phyloP scores from a whole-genome alignment of 2,797 vertebrate species.

The Urocyon cinereoargenteus region DNA sequence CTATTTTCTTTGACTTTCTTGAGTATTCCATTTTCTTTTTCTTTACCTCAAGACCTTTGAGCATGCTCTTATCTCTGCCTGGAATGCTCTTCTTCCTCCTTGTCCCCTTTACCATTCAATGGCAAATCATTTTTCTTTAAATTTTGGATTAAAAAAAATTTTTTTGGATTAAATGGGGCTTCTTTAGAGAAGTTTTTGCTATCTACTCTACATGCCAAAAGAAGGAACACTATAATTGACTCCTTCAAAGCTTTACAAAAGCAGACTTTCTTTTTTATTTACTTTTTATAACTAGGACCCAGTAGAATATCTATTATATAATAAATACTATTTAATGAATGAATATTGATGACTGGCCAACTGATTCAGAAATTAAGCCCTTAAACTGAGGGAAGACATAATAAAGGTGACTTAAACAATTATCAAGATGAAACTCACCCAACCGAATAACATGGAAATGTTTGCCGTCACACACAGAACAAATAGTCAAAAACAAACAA shows the following conservation, averaged over 20 bases:
- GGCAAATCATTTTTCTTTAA: not conserved
- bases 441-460: not conserved
- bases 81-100: not conserved
- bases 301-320: not conserved
- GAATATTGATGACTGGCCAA: not conserved
- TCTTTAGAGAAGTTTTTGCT: not conserved
- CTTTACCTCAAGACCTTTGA: not conserved
- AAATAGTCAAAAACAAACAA: slow-evolving; percentile 19
- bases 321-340: slow-evolving; percentile 29
- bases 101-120: not conserved
- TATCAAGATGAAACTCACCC: not conserved
- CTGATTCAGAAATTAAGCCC: not conserved
- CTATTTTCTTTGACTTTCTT: not conserved
- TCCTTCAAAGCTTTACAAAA: not conserved
- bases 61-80: not conserved
- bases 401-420: not conserved
- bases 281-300: not conserved
- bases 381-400: not conserved
- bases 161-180: not conserved
- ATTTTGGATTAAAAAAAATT: not conserved
- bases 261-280: not conserved
- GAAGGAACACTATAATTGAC: not conserved
- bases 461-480: not conserved
- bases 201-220: not conserved
- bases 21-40: not conserved